A percentile compares a stretch with the other conserved stretches of the same genome.
These are phyloP conservation scores for Aethina tumida DNA, from an alignment of 1,140 invertebrate species.

Conservation along the genomic window DNA sequence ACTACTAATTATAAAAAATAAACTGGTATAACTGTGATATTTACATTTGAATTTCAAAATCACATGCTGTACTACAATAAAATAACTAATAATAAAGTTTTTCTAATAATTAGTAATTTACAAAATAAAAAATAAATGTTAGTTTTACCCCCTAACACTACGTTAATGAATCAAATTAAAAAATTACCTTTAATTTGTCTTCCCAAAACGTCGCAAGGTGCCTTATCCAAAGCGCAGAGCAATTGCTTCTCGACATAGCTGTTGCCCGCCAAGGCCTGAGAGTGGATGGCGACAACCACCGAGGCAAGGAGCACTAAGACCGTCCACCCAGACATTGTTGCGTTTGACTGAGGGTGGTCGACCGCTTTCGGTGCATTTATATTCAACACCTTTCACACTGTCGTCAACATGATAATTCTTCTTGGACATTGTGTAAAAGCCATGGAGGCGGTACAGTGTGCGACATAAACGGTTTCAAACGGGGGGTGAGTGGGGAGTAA, in stretches of 20 bases:
- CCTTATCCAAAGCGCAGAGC: conserved; percentile 39
- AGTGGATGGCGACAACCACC: too few species aligned
- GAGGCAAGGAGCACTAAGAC: too few species aligned
- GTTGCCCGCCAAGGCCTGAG: conserved; percentile 12
- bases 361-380: too few species aligned
- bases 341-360: too few species aligned
- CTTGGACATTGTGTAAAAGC: too few species aligned
- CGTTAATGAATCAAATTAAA: too few species aligned
- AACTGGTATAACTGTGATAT: background rate
- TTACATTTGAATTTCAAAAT: background rate
- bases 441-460: too few species aligned
- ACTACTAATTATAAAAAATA: background rate
- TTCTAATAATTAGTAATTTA: background rate
- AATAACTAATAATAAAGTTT: background rate
- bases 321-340: too few species aligned
- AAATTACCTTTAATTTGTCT: conserved; percentile 38
- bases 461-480: too few species aligned
- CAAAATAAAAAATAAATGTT: conserved; percentile 3
- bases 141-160: conserved; percentile 5
- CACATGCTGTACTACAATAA: background rate
- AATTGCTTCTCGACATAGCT: conserved; percentile 34
- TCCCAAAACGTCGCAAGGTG: conserved; percentile 39
- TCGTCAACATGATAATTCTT: too few species aligned
- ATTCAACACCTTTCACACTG: too few species aligned
- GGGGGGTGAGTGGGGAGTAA: too few species aligned